A percentile compares a stretch with the other conserved stretches of the same genome.
Evolutionary conservation across 2,113 vertebrate genomes (phyloP).

Genomic region (Sardina pilchardus): DNA sequence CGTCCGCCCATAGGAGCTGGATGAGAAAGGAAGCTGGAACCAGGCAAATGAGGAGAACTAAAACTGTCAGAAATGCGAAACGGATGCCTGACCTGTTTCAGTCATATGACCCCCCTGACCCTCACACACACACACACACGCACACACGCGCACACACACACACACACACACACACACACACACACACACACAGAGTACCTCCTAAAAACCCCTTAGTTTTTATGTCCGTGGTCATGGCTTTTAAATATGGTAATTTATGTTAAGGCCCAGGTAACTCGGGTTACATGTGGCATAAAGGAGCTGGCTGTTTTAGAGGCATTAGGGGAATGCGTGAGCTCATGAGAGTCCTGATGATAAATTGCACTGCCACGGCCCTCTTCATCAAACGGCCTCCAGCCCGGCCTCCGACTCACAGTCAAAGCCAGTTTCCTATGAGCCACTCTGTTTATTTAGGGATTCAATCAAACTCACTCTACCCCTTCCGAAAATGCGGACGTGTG

Average conservation of each 20-base stretch:
- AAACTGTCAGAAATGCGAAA: neutral
- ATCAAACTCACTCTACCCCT: constrained; percentile 6
- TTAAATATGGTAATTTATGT: constrained; percentile 19
- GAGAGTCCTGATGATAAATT: constrained; percentile 68
- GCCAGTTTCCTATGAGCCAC: constrained; percentile 30
- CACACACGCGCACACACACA: neutral
- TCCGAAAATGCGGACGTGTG: neutral
- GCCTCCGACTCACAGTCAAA: neutral
- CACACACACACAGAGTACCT: neutral
- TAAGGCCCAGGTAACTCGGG: constrained; percentile 15
- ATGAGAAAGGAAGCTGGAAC: neutral
- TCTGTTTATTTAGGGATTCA: constrained; percentile 48
- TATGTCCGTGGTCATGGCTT: constrained; percentile 5
- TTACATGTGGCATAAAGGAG: constrained; percentile 30
- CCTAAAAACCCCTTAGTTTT: neutral
- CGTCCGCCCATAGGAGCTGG: neutral
- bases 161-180: neutral
- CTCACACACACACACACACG: neutral
- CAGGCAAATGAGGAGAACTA: neutral
- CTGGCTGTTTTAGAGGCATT: constrained; percentile 9
- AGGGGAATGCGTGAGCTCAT: constrained; percentile 65
- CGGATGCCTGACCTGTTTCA: neutral
- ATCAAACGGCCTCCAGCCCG: constrained; percentile 53
- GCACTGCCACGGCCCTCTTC: constrained; percentile 64
- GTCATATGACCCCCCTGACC: neutral